Evolutionary conservation across 2,113 vertebrate species (phyloP).

Genomic region (Mesoclemmys tuberculata): DNA sequence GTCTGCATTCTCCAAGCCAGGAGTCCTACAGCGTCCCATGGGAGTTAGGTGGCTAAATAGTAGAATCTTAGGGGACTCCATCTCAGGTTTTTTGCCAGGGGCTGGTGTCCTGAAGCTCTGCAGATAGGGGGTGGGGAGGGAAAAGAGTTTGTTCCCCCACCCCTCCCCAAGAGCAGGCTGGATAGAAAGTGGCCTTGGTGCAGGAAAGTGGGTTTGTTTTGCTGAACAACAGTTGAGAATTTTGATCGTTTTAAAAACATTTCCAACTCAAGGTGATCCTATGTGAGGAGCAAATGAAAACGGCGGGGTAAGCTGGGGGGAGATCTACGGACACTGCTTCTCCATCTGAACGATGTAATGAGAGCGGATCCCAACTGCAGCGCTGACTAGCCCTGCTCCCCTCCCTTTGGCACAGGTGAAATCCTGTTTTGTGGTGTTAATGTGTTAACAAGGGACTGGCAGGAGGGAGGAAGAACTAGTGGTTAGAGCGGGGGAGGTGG

Average conservation of each 20-base stretch:
- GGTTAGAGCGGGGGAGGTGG: not conserved
- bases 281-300: not conserved
- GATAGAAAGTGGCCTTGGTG: not conserved
- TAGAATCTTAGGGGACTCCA: not conserved
- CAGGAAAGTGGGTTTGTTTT: not conserved
- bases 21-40: too few species aligned
- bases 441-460: not conserved
- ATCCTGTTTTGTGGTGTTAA: too few species aligned
- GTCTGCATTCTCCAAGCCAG: not conserved
- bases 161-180: not conserved
- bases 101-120: too few species aligned
- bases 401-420: not conserved
- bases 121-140: not conserved
- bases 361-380: not conserved
- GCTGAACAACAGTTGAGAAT: not conserved
- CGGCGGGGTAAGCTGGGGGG: too few species aligned
- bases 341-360: too few species aligned
- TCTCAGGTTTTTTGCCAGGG: not conserved
- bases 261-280: not conserved
- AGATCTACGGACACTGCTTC: not conserved
- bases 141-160: not conserved
- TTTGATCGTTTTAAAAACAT: not conserved
- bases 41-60: too few species aligned
- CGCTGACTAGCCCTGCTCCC: not conserved
- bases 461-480: not conserved